A percentile compares a stretch with the other conserved stretches of the same genome.
Evolutionary conservation across 1,140 invertebrate species (phyloP).

Genomic region (Orius laevigatus): DNA sequence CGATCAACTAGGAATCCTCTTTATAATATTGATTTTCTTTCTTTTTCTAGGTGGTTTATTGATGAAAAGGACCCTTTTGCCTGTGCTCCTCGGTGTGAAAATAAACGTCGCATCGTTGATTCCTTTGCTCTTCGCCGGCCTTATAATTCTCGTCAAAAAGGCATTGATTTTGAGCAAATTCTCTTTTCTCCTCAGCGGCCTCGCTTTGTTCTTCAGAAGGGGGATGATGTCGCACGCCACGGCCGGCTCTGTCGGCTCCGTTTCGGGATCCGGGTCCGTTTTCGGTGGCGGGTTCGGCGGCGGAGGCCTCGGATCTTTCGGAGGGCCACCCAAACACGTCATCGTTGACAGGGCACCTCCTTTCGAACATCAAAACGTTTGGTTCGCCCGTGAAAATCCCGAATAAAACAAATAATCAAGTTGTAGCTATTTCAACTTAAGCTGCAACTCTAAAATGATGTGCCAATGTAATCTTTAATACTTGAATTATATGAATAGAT

Average conservation of each 20-base stretch:
- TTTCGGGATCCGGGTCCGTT: not conserved
- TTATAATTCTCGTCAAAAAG: constrained; percentile 18
- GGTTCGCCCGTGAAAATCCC: too few species aligned
- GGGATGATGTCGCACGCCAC: not conserved
- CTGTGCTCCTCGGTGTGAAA: constrained; percentile 15
- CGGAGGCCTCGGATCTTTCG: not conserved
- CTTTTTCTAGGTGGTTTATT: constrained; percentile 16
- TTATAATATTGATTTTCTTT: too few species aligned
- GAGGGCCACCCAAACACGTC: constrained; percentile 3
- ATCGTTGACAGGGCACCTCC: constrained; percentile 1
- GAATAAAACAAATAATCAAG: too few species aligned
- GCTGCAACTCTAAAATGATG: too few species aligned
- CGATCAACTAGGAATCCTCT: too few species aligned
- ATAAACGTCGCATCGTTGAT: constrained; percentile 15
- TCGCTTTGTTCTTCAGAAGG: constrained; percentile 7
- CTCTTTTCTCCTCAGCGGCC: constrained; percentile 15
- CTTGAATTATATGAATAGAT: too few species aligned
- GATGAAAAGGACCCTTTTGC: constrained; percentile 17
- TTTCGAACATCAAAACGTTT: too few species aligned
- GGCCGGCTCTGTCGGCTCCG: constrained; percentile 1
- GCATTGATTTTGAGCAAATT: constrained; percentile 18
- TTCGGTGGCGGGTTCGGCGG: not conserved
- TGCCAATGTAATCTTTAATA: too few species aligned
- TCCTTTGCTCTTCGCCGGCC: constrained; percentile 14
- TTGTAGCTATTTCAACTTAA: too few species aligned